Conservation (phyloP, 2,797 vertebrate genomes). For the Botia almorhae region DNA sequence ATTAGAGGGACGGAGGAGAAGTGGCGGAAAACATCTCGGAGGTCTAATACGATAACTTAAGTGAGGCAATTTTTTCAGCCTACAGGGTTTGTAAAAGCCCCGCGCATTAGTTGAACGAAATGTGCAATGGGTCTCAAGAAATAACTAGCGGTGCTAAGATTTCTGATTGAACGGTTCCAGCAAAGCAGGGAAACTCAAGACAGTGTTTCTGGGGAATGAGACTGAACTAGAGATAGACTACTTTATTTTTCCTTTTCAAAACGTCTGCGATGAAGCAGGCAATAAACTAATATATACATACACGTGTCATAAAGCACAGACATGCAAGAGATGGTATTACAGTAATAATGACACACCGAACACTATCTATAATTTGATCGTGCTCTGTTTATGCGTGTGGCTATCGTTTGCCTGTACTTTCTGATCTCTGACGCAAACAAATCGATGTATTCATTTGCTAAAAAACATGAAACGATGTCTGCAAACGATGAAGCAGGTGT, state of each 20-base stretch:
- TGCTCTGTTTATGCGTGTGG: neutral
- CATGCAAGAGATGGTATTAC: no score
- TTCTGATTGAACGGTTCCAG: neutral
- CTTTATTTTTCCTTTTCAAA: neutral
- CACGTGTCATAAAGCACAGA: no score
- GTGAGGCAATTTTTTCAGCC: neutral
- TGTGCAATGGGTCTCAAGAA: neutral
- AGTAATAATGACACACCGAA: no score
- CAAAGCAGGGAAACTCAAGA: neutral
- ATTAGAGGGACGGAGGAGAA: neutral
- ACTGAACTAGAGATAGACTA: neutral
- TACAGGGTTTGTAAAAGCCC: neutral
- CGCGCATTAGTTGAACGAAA: neutral
- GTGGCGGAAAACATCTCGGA: neutral
- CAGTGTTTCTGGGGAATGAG: neutral
- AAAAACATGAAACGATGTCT: conserved; percentile 6
- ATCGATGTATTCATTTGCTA: neutral
- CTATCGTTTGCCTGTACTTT: neutral
- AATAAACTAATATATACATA: no score
- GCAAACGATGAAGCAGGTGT: conserved; percentile 1
- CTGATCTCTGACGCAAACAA: neutral
- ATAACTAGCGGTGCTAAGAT: neutral
- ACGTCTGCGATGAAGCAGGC: neutral
- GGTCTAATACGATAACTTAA: neutral
- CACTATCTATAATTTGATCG: no score